Evolutionary conservation across 2,113 vertebrate genomes (phyloP).

Genomic region (Opisthocomus hoazin): DNA sequence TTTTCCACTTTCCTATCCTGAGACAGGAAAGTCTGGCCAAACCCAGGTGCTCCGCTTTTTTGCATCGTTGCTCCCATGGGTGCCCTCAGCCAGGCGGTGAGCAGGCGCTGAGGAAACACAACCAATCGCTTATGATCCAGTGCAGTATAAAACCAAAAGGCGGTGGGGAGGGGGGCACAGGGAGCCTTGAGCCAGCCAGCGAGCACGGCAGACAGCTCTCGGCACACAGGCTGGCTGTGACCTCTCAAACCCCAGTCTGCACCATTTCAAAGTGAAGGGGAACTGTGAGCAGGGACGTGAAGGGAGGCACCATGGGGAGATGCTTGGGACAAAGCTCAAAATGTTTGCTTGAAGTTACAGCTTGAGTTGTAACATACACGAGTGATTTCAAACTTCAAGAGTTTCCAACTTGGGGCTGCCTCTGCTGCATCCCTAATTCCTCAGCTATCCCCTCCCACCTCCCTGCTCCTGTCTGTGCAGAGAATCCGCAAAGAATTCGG

Average conservation of each 20-base stretch:
- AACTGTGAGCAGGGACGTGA: background rate
- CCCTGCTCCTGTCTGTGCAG: background rate
- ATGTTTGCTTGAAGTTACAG: background rate
- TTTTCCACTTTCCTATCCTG: background rate
- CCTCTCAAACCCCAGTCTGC: background rate
- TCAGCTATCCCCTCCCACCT: background rate
- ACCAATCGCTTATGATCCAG: background rate
- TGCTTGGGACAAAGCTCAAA: background rate
- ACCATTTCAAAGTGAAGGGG: background rate
- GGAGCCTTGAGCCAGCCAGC: background rate
- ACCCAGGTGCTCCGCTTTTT: background rate
- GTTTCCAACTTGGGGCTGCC: background rate
- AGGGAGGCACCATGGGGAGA: background rate
- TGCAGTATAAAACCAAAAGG: background rate
- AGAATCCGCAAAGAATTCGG: background rate
- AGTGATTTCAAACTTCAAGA: background rate
- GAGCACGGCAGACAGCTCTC: background rate
- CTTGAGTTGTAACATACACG: background rate
- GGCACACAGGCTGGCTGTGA: background rate
- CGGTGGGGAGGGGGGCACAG: background rate
- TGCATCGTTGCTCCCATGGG: background rate
- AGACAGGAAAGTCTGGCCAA: background rate
- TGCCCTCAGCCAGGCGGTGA: background rate
- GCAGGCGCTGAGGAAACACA: background rate
- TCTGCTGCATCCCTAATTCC: conserved; percentile 2